Conservation (phyloP, 2,113 vertebrate genomes). For the Clupea harengus region DNA sequence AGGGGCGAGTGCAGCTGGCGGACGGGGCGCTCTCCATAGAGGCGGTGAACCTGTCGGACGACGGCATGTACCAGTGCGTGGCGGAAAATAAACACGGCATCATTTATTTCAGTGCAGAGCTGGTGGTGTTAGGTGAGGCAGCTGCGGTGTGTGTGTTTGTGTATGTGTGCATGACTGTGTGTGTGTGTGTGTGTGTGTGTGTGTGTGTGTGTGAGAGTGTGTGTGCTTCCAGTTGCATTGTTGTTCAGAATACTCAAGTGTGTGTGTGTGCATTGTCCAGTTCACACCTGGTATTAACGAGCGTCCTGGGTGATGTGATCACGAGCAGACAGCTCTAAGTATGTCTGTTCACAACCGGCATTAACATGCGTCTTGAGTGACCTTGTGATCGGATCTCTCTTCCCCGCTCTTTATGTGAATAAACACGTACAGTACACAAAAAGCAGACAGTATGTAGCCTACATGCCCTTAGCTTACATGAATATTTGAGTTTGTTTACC, state of each 20-base stretch:
- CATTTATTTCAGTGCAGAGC: conserved; percentile 86
- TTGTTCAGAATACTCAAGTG: background rate
- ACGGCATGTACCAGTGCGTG: conserved; percentile 92
- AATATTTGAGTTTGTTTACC: no score
- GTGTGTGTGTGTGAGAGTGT: conserved; percentile 9
- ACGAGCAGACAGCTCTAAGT: no score
- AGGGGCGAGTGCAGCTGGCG: conserved; percentile 88
- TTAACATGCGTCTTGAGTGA: no score
- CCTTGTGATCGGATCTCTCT: no score
- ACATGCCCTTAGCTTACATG: no score
- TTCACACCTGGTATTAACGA: no score
- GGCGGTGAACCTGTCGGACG: conserved; percentile 82
- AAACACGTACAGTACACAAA: no score
- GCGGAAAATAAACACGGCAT: conserved; percentile 92
- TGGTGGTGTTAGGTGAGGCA: conserved; percentile 87
- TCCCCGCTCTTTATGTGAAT: no score
- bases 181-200: background rate
- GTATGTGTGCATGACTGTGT: conserved; percentile 28
- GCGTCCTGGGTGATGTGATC: no score
- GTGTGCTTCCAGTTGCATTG: conserved; percentile 37
- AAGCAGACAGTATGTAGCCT: no score
- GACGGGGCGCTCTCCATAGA: conserved; percentile 83
- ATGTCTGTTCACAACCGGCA: no score
- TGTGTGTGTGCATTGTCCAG: background rate
- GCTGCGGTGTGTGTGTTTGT: conserved; percentile 35